Base-by-base conservation (phyloP, 2,888 invertebrate species). In the Andrena bicolor region DNA sequence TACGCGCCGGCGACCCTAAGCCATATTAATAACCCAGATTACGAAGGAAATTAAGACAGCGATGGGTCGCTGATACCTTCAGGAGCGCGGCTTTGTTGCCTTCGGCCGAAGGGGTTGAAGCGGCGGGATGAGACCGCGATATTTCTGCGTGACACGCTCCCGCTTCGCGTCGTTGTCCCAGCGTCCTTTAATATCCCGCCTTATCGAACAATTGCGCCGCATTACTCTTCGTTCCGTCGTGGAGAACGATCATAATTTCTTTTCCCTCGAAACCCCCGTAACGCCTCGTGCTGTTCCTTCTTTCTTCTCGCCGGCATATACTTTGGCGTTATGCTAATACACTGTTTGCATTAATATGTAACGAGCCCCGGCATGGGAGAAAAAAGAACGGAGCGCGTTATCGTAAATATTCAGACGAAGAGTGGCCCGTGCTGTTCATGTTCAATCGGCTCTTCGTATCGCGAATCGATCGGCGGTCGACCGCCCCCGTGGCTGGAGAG, bases 1-100 rank as follows among this genome's bases (percentile, higher is more conserved):
- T 89, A 87, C 86, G 88, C 81, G 80, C 83, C 86, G 66, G 48
- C 88, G 70, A 77, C 86, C 86, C 87, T 92, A 92, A 93, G 92
- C 91, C 90, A 91, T 92, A 93, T 93, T 93, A 92, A 93, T 92
- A 92, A 92, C 90, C 83, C 80, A 92, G 92, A 92, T 93, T 92
- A 92, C 89, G 86, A 86, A 89, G 89, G 90, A 92, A 92, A 92
- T 92, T 91, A 92, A 88, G 88, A 84, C 83, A 82, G 84, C 84
- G 83, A 88, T 85, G 87, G 87, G 72, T 73, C 84, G 84, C 80
- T 83, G 87, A 85, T 86, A 84, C 80, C 87, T 82, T 79, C 41
- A 78, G 80, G 63, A 82, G 70, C 69, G 79, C 69, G 84, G 84
- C 82, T 82, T 83, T 86, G 84, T 86, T 81, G 60, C 60, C 53